Evolutionary conservation across 2,113 vertebrate genomes (phyloP).

Genomic region (Psittacula cyanocephala): DNA sequence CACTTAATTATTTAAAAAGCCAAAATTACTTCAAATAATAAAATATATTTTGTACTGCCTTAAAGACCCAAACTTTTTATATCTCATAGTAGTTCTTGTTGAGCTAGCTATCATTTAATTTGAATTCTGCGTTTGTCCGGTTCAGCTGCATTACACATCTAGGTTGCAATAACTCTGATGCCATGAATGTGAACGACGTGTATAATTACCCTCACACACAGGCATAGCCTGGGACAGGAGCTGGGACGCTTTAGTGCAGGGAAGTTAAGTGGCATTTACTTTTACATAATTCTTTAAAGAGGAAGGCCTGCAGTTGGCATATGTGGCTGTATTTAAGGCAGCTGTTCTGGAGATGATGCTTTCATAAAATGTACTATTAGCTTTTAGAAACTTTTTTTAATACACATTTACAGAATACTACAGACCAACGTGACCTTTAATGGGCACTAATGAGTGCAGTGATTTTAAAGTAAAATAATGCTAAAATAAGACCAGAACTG

Average conservation of each 20-base stretch:
- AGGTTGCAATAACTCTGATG: slow-evolving; percentile 43
- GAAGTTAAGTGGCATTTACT: slow-evolving; percentile 61
- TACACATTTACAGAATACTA: slow-evolving; percentile 51
- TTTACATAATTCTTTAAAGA: slow-evolving; percentile 41
- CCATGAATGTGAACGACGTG: slow-evolving; percentile 14
- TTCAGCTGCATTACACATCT: slow-evolving; percentile 61
- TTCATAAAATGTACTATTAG: slow-evolving; percentile 61
- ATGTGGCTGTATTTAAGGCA: slow-evolving; percentile 44
- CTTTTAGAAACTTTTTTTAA: slow-evolving; percentile 68
- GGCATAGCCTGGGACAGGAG: slow-evolving; percentile 50
- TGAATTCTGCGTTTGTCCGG: slow-evolving; percentile 51
- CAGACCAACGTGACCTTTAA: slow-evolving; percentile 71
- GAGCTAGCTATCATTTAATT: slow-evolving; percentile 52
- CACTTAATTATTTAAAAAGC: slow-evolving; percentile 46
- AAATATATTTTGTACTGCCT: slow-evolving; percentile 75
- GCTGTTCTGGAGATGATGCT: slow-evolving; percentile 65
- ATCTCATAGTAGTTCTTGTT: slow-evolving; percentile 55
- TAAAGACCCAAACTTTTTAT: slow-evolving; percentile 74
- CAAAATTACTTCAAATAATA: slow-evolving; percentile 62
- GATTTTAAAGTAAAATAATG: slow-evolving; percentile 67
- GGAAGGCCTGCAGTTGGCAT: slow-evolving; percentile 27
- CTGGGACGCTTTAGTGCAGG: slow-evolving; percentile 52
- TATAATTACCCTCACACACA: slow-evolving; percentile 20
- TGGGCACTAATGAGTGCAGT: slow-evolving; percentile 65
- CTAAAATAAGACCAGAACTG: slow-evolving; percentile 67